Percentiles rank a stretch among this genome's conserved stretches.
phyloP scores from a whole-genome alignment of 2,113 vertebrate genomes.

The Amblyornis subalaris region DNA sequence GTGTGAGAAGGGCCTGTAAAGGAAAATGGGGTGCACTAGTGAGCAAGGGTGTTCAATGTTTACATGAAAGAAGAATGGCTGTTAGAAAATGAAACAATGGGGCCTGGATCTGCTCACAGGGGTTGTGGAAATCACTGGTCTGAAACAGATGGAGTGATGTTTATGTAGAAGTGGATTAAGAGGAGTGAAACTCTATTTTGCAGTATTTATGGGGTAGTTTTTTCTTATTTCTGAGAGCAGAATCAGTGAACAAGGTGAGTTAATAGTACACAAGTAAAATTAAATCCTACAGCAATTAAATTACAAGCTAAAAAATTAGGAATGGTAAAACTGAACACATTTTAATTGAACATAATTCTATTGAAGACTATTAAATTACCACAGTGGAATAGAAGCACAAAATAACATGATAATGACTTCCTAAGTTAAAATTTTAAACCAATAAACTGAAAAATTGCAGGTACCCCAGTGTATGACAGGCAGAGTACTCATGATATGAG shows the following conservation, averaged over 20 bases:
- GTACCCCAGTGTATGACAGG: constrained; percentile 78
- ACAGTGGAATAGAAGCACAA: constrained; percentile 59
- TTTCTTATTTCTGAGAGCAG: constrained; percentile 31
- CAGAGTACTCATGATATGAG: constrained; percentile 75
- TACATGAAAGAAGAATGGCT: background rate
- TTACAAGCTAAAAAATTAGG: constrained; percentile 59
- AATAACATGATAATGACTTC: constrained; percentile 65
- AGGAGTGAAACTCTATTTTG: background rate
- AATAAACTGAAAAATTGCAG: constrained; percentile 72
- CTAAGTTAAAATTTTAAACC: constrained; percentile 68
- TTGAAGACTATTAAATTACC: constrained; percentile 72
- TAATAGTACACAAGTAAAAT: constrained; percentile 55
- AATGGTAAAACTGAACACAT: constrained; percentile 62
- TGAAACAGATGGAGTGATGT: background rate
- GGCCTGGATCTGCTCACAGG: background rate
- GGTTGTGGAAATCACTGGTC: background rate
- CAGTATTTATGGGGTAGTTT: background rate
- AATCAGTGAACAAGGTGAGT: constrained; percentile 27
- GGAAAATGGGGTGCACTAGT: background rate
- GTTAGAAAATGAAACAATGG: background rate
- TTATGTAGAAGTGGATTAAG: background rate
- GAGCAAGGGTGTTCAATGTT: background rate
- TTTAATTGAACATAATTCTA: constrained; percentile 70
- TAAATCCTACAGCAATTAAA: constrained; percentile 60
- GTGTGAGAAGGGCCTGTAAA: background rate